These are phyloP conservation scores for Polyploca ridens DNA, from an alignment of 2,888 invertebrate genomes.

Conservation along the genomic window DNA sequence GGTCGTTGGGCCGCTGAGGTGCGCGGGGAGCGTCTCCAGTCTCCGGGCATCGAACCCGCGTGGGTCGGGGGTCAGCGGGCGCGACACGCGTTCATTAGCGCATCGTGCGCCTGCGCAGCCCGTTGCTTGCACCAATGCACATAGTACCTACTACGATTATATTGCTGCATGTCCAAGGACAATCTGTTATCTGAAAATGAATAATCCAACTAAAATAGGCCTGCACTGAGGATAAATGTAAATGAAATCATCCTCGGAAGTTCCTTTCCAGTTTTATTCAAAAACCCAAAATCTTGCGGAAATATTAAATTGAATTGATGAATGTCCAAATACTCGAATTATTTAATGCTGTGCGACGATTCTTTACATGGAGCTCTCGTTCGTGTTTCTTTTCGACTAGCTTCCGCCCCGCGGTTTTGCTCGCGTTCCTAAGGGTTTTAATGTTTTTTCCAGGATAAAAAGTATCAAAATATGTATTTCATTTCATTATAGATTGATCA, in stretches of 20 bases:
- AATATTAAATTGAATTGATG: neutral
- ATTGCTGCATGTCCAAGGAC: neutral
- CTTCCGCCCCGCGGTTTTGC: too few species aligned
- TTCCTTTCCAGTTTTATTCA: too few species aligned
- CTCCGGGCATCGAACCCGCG: constrained; percentile 77
- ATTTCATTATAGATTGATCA: too few species aligned
- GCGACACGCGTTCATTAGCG: constrained; percentile 79
- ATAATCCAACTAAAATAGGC: neutral
- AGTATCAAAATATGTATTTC: too few species aligned
- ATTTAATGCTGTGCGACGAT: too few species aligned
- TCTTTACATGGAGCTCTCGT: too few species aligned
- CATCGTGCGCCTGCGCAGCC: constrained; percentile 62
- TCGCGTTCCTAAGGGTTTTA: too few species aligned
- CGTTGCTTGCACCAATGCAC: constrained; percentile 20
- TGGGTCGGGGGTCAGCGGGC: constrained; percentile 81
- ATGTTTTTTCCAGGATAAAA: too few species aligned
- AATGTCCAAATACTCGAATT: too few species aligned
- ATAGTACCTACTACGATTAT: neutral
- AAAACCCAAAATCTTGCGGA: too few species aligned
- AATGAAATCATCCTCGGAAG: too few species aligned
- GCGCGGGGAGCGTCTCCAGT: constrained; percentile 42
- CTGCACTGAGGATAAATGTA: neutral
- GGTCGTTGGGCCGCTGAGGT: constrained; percentile 25
- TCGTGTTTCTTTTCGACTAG: neutral
- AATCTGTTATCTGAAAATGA: neutral